Percentiles rank a stretch among this genome's conserved stretches.
Conservation (phyloP, 2,888 invertebrate genomes). For the Leptopilina syphax region DNA sequence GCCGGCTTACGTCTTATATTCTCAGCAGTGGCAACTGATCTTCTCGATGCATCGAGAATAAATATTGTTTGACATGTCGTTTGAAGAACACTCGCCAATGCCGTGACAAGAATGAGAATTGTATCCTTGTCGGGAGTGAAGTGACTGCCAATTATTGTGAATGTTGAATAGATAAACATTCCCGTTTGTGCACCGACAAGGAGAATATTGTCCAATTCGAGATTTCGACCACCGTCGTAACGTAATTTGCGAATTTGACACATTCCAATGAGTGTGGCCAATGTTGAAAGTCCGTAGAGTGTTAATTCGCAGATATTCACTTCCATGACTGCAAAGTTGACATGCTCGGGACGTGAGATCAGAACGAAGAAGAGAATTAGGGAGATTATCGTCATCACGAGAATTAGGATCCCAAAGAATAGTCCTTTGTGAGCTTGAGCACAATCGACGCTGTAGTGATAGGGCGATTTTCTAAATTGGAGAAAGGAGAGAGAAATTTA, state of each 20-base stretch:
- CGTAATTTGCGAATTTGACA: conserved; percentile 90
- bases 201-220: conserved; percentile 93
- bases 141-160: conserved; percentile 95
- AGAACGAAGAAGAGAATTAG: conserved; percentile 94
- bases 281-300: conserved; percentile 90
- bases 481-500: not conserved
- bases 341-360: conserved; percentile 88
- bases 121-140: conserved; percentile 90
- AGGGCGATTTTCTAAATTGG: conserved; percentile 87
- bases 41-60: conserved; percentile 92
- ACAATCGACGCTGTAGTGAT: conserved; percentile 96
- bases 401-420: conserved; percentile 91
- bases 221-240: conserved; percentile 89
- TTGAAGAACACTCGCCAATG: conserved; percentile 90
- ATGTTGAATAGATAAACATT: conserved; percentile 94
- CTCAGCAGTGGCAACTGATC: conserved; percentile 88
- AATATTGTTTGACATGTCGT: conserved; percentile 94
- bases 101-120: conserved; percentile 89
- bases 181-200: conserved; percentile 96
- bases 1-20: conserved; percentile 93
- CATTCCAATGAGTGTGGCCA: conserved; percentile 93
- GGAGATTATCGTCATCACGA: conserved; percentile 94
- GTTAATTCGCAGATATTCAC: conserved; percentile 93
- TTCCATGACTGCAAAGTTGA: conserved; percentile 90
- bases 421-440: conserved; percentile 95